These are phyloP conservation scores for Hyperoplus lanceolatus DNA, from an alignment of 2,797 vertebrate genomes.

Conservation along the genomic window DNA sequence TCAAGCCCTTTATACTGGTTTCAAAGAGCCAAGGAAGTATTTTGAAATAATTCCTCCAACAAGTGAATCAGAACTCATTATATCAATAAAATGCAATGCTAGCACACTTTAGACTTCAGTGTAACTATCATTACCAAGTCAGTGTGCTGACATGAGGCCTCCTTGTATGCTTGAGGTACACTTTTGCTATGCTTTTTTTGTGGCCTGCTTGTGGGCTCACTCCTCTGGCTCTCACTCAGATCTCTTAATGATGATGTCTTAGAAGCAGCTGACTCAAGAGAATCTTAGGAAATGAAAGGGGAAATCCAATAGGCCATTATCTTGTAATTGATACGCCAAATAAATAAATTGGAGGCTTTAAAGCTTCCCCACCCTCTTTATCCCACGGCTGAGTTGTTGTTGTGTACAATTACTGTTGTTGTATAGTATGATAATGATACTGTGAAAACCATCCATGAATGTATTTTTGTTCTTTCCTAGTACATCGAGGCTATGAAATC, in stretches of 20 bases:
- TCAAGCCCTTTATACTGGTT: background rate
- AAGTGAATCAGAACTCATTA: background rate
- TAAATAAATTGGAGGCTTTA: background rate
- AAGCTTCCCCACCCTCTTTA: background rate
- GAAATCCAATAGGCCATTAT: conserved; percentile 15
- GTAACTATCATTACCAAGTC: background rate
- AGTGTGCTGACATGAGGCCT: background rate
- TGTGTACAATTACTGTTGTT: background rate
- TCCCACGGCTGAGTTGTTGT: background rate
- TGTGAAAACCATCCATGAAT: background rate
- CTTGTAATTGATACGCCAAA: conserved; percentile 9
- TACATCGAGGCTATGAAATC: background rate
- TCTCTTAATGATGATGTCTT: conserved; percentile 5
- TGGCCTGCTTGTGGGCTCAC: background rate
- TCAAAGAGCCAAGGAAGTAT: background rate
- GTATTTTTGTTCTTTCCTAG: background rate
- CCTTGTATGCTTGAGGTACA: background rate
- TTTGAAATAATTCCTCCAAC: background rate
- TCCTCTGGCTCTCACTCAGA: background rate
- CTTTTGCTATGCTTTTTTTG: background rate
- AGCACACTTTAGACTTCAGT: background rate
- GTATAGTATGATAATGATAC: background rate
- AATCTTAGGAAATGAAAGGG: conserved; percentile 4
- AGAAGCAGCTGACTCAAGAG: conserved; percentile 9
- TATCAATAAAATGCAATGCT: background rate